Conservation (phyloP, 2,888 invertebrate genomes). For the Zhuqinia jingwanae region DNA sequence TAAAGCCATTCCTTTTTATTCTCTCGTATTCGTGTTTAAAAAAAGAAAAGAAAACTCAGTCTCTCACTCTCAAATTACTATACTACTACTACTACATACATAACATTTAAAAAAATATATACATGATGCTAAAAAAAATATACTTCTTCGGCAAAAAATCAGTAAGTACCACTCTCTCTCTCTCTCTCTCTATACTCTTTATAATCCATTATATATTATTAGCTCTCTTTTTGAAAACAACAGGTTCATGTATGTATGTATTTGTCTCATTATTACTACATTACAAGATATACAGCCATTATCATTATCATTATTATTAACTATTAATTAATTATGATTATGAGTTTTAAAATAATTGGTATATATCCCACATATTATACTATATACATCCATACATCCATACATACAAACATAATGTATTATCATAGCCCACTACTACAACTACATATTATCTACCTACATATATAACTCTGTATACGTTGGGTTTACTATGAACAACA, state of each 20-base stretch:
- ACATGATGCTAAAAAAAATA: conserved; percentile 47
- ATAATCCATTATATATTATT: neutral
- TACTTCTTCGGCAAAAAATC: conserved; percentile 42
- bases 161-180: no score
- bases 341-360: no score
- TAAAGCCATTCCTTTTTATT: conserved; percentile 69
- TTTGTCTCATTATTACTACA: neutral
- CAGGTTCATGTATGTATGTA: conserved; percentile 12
- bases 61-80: conserved; percentile 22
- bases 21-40: conserved; percentile 53
- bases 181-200: no score
- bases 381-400: no score
- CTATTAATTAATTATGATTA: conserved; percentile 6
- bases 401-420: no score
- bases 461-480: no score
- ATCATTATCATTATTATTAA: neutral
- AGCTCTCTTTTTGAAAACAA: conserved; percentile 3
- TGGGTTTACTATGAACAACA: no score
- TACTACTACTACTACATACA: neutral
- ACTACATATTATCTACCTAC: no score
- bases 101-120: neutral
- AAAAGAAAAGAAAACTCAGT: neutral
- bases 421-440: no score
- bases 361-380: no score
- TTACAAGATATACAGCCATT: no score